Evolutionary conservation across 2,113 vertebrate species (phyloP), one percentile per base, ranked within the genome.

Genomic region (Euleptes europaea): DNA sequence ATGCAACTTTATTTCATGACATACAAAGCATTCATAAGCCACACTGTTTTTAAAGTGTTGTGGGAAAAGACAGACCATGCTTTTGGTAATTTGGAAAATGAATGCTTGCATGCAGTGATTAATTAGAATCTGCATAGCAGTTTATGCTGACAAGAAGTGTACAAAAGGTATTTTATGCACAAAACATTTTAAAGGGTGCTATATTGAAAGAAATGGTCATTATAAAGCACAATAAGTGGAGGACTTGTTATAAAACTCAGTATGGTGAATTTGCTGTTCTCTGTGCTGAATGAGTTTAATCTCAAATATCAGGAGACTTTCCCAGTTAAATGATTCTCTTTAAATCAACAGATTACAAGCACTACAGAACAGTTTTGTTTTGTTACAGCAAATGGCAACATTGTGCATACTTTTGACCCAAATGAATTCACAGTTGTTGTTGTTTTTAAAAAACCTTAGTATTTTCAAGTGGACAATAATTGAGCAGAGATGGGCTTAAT

Each of bases 321-420:
- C 86, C 51, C 78, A 51, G 14, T 79, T 86, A 82, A 86, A 87
- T 65, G 40, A 51, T 71, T 60, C 89, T 91, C 85, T 78, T 82
- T 94, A 90, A 92, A 93, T 90, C 82, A 91, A 74, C 84, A 93
- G 88, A 88, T 93, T 85, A 91, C 65, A 91, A 54, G 80, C 12
- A 0, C 83, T 82, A 75, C 44, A 70, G 76, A 87, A 91, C 76
- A 69, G 66, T 85, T 70, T 80, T 84, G 65, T 60, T 87, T 80
- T 84, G 42, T 47, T 71, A 73, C 76, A 92, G 42, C 60, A 84
- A 86, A 66, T 13, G 84, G 84, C 77, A 75, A 73, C 21, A 66
- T 38, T 31, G 76, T 31, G 81, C 65, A 33, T 60, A 42, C 57
- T 74, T 89, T 86, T 73, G 65, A 33, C 78, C 84, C 65, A 4